Conservation (phyloP, 2,113 vertebrate species). For the Sinocyclocheilus rhinocerous region DNA sequence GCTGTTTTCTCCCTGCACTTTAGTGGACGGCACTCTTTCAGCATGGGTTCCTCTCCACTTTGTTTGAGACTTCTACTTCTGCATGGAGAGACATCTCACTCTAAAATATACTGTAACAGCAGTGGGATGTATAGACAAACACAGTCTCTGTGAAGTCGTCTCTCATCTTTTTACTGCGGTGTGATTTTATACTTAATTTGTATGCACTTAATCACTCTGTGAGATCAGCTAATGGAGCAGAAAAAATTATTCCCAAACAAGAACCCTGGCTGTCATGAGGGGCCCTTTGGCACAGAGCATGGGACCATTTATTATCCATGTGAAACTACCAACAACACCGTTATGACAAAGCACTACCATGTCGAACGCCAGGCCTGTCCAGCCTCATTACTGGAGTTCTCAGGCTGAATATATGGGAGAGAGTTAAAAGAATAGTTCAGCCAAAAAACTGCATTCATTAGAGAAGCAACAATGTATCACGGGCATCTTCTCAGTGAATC, state of each 20-base stretch:
- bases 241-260: slow-evolving; percentile 46
- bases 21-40: background rate
- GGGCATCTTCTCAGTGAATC: background rate
- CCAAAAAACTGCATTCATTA: background rate
- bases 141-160: background rate
- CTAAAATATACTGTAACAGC: background rate
- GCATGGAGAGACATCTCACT: background rate
- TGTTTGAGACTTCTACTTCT: background rate
- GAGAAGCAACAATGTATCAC: background rate
- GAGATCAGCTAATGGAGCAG: slow-evolving; percentile 27
- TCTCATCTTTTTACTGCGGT: background rate
- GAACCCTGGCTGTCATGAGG: slow-evolving; percentile 9
- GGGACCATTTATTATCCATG: slow-evolving; percentile 30
- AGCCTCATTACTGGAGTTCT: slow-evolving; percentile 29
- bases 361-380: slow-evolving; percentile 30
- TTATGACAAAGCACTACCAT: slow-evolving; percentile 28
- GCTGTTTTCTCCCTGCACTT: slow-evolving; percentile 9
- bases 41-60: slow-evolving; percentile 12
- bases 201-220: background rate
- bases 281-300: slow-evolving; percentile 25
- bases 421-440: background rate
- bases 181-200: background rate
- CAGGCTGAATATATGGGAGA: background rate
- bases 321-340: background rate
- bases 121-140: background rate